Evolutionary conservation across 2,113 vertebrate species (phyloP).

Genomic region (Dendrocopos noguchii): DNA sequence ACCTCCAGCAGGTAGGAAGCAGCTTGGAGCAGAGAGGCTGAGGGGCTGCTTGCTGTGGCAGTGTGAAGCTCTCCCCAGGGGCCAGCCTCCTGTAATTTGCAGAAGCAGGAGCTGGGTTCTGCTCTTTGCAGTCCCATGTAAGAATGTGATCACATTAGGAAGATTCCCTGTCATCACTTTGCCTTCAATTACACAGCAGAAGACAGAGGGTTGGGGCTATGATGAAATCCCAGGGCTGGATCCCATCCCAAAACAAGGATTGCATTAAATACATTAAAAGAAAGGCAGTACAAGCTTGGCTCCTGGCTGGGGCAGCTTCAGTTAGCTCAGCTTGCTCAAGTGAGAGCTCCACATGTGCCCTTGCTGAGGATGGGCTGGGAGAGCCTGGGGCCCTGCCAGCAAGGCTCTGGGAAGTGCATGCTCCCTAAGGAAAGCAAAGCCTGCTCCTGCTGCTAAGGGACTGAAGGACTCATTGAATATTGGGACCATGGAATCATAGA

Average conservation of each 20-base stretch:
- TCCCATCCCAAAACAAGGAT: conserved; percentile 46
- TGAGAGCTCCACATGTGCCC: not conserved
- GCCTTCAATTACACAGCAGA: conserved; percentile 54
- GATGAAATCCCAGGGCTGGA: conserved; percentile 57
- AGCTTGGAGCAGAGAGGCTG: not conserved
- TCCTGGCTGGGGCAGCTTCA: not conserved
- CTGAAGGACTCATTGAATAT: not conserved
- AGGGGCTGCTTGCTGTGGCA: not conserved
- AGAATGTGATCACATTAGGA: conserved; percentile 61
- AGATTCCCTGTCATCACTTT: conserved; percentile 64
- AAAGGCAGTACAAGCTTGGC: conserved; percentile 20
- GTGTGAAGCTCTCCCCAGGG: not conserved
- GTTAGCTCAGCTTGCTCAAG: conserved; percentile 22
- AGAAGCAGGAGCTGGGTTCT: not conserved
- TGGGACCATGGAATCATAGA: fast-evolving
- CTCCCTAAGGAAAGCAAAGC: not conserved
- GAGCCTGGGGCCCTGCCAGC: not conserved
- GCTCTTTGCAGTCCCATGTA: conserved; percentile 25
- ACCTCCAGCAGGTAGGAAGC: not conserved
- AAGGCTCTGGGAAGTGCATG: not conserved
- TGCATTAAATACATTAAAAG: conserved; percentile 36
- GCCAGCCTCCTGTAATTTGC: not conserved
- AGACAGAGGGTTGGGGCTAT: conserved; percentile 38
- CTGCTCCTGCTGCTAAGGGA: not conserved
- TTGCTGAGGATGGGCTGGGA: not conserved